Conservation (phyloP, 2,113 vertebrate genomes). For the Baryphthengus martii region DNA sequence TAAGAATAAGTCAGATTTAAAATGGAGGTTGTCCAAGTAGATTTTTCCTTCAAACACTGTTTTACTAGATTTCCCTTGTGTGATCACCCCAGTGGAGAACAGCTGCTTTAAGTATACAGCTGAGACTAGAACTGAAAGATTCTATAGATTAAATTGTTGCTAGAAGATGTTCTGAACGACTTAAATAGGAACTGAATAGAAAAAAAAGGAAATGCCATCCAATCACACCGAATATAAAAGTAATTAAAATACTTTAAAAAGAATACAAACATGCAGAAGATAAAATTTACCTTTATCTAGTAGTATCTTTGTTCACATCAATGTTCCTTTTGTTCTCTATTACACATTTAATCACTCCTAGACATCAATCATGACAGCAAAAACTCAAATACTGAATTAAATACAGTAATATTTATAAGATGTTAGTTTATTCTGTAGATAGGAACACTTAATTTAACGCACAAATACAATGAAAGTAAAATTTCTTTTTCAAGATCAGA, state of each 20-base stretch:
- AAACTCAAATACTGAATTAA: conserved; percentile 57
- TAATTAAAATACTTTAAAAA: conserved; percentile 61
- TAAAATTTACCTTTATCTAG: conserved; percentile 59
- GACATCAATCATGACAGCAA: conserved; percentile 54
- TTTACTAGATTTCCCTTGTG: conserved; percentile 56
- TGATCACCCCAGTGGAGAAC: conserved; percentile 25
- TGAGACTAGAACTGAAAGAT: conserved; percentile 48
- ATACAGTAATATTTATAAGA: conserved; percentile 55
- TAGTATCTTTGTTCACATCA: conserved; percentile 60
- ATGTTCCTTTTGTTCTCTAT: conserved; percentile 64
- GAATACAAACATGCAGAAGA: conserved; percentile 44
- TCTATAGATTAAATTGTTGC: conserved; percentile 29
- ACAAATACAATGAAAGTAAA: conserved; percentile 62
- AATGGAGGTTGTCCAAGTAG: conserved; percentile 50
- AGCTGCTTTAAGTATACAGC: conserved; percentile 32
- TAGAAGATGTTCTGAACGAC: conserved; percentile 54
- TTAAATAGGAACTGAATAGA: conserved; percentile 20
- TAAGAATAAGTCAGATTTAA: conserved; percentile 44
- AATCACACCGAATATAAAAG: conserved; percentile 50
- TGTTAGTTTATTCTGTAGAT: conserved; percentile 59
- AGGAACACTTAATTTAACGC: conserved; percentile 55
- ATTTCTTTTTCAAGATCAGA: conserved; percentile 51
- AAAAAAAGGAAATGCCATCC: background rate
- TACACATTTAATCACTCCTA: conserved; percentile 64
- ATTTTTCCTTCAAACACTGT: conserved; percentile 45